These are phyloP conservation scores for Drosophila setosimentum DNA, from an alignment of 2,888 invertebrate species.

Conservation along the genomic window DNA sequence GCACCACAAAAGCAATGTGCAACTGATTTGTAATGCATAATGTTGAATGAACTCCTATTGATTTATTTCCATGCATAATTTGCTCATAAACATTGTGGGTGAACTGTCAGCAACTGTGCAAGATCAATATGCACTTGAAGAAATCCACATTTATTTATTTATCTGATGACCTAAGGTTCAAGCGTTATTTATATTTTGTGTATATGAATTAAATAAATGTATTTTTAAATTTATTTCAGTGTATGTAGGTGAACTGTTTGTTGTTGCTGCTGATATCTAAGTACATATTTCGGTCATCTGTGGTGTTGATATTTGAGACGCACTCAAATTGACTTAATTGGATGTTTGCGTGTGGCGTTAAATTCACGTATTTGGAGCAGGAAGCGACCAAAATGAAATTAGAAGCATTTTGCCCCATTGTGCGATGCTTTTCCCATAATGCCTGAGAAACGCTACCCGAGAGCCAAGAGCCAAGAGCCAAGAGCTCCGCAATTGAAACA, in stretches of 20 bases:
- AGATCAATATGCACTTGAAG: slow-evolving; percentile 43
- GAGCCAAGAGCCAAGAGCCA: slow-evolving; percentile 4
- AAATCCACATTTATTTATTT: slow-evolving; percentile 12
- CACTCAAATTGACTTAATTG: slow-evolving; percentile 62
- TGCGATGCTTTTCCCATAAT: slow-evolving; percentile 60
- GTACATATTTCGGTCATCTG: slow-evolving; percentile 11
- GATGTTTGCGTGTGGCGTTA: slow-evolving; percentile 69
- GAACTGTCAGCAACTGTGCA: slow-evolving; percentile 70
- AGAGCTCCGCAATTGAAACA: slow-evolving; percentile 22
- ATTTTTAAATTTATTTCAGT: neutral
- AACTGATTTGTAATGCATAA: slow-evolving; percentile 64
- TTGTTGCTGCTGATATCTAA: slow-evolving; percentile 11
- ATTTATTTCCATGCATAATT: slow-evolving; percentile 74
- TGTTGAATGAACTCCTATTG: slow-evolving; percentile 63
- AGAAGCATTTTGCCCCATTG: slow-evolving; percentile 43
- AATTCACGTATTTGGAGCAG: slow-evolving; percentile 74
- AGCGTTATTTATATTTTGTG: neutral
- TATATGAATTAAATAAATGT: neutral
- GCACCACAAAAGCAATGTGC: slow-evolving; percentile 27
- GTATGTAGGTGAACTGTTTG: slow-evolving; percentile 8
- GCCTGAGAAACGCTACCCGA: slow-evolving; percentile 58
- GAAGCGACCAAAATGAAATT: slow-evolving; percentile 66
- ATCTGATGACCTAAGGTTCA: neutral
- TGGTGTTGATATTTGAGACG: slow-evolving; percentile 19
- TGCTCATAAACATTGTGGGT: slow-evolving; percentile 61